Evolutionary conservation across 2,113 vertebrate genomes (phyloP), one percentile per base, ranked within the genome.

Genomic region (Lepus timidus): DNA sequence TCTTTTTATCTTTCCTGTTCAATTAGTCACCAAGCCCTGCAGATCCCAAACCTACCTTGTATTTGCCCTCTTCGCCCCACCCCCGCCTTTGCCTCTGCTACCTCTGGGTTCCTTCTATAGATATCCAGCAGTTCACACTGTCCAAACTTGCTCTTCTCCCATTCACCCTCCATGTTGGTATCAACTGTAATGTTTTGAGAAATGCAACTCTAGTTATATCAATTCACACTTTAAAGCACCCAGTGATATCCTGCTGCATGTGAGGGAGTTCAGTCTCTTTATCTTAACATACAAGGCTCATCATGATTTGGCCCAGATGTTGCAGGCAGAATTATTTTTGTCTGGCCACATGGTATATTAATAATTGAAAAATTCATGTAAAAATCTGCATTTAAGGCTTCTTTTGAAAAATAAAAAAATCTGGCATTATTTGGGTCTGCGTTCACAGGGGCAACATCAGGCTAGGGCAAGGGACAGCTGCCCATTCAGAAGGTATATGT

Each of bases 251-350:
- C 76, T 65, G 67, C 68, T 68, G 51, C 70, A 81, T 78, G 65
- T 58, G 39, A 81, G 81, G 33, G 75, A 88, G 65, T 91, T 85
- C 73, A 70, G 6, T 65, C 81, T 90, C 76, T 92, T 84, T 73
- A 68, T 84, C 33, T 91, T 83, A 33, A 74, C 1, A 85, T 55
- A 44, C 29, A 84, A 62, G 29, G 14, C n/a, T 81, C 87, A 87
- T 85, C 36, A 81, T 85, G 51, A 88, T 79, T 95, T 96, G 83
- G 65, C 61, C 79, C 61, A 80, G 61, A 94, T 73, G 65, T 86
- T 91, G 22, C 44, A 94, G n/a, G 71, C 89, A 81, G 76, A 94
- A 85, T 36, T 79, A 75, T 78, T 95, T 58, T 93, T 81, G n/a
- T 93, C 89, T 89, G 85, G 67, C 16, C 22, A 85, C 25, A 55